Evolutionary conservation across 92 coral and sea anemone species (phyloP).

Genomic region (Bergia sp.): DNA sequence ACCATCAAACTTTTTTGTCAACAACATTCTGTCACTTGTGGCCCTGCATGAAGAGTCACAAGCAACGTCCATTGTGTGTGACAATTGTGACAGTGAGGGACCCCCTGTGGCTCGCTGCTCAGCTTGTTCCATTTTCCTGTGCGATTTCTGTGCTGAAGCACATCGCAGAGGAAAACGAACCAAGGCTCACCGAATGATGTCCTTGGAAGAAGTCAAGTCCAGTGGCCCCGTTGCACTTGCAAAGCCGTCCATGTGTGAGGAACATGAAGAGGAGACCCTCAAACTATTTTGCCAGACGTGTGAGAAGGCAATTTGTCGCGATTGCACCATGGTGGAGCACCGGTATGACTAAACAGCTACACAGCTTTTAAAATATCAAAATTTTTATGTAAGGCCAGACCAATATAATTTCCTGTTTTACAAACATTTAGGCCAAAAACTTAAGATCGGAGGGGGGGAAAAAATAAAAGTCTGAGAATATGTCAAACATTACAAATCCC

Average conservation of each 20-base stretch:
- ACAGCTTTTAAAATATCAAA: too few species aligned
- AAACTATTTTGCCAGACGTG: slow-evolving; percentile 45
- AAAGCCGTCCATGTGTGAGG: too few species aligned
- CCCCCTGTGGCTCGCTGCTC: slow-evolving; percentile 63
- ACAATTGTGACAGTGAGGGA: slow-evolving; percentile 70
- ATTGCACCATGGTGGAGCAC: slow-evolving; percentile 66
- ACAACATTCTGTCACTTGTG: slow-evolving; percentile 52
- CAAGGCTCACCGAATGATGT: slow-evolving; percentile 60
- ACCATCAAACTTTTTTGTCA: slow-evolving; percentile 53
- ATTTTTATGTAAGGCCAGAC: too few species aligned
- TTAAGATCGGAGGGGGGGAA: too few species aligned
- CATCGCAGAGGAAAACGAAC: slow-evolving; percentile 46
- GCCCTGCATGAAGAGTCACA: slow-evolving; percentile 27
- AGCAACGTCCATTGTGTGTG: slow-evolving; percentile 42
- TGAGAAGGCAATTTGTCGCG: slow-evolving; percentile 43
- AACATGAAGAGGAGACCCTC: slow-evolving; percentile 61
- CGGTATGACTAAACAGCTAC: slow-evolving; percentile 16
- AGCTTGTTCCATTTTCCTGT: slow-evolving; percentile 64
- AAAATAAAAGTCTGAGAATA: too few species aligned
- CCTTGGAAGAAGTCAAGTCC: slow-evolving; percentile 62
- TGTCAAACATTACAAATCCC: too few species aligned
- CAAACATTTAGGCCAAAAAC: too few species aligned
- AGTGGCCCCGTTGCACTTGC: not conserved
- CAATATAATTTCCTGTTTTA: too few species aligned
- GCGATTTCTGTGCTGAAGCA: slow-evolving; percentile 44